Conservation (phyloP, 1,140 invertebrate genomes). For the Rhyzopertha dominica region DNA sequence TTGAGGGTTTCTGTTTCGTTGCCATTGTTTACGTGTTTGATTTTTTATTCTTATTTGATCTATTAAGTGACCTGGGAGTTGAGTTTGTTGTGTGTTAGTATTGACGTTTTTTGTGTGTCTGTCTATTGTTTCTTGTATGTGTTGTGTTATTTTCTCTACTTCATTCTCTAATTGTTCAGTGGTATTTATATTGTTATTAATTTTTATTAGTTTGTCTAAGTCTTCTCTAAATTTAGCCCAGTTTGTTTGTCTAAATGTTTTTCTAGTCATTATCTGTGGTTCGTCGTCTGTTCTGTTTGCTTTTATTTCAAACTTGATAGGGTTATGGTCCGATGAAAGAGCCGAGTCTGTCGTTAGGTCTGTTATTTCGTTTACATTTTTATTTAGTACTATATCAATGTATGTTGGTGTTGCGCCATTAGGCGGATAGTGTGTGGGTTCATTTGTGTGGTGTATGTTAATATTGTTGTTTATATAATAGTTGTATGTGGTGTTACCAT, state of each 20-base stretch:
- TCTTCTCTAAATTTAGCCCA: constrained; percentile 10
- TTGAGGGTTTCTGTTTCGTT: not conserved
- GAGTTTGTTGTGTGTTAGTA: constrained; percentile 1
- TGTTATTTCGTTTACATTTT: constrained; percentile 6
- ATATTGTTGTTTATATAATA: not conserved
- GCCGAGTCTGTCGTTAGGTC: not conserved
- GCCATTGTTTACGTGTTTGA: constrained; percentile 2
- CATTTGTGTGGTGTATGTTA: not conserved
- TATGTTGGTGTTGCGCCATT: constrained; percentile 8
- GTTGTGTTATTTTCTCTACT: not conserved
- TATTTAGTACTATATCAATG: constrained; percentile 13
- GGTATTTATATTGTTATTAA: constrained; percentile 7
- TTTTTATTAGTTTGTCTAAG: not conserved
- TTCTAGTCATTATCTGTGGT: not conserved
- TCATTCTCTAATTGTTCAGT: constrained; percentile 5
- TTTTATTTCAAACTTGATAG: too few relatives aligned
- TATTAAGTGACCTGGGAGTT: constrained; percentile 1
- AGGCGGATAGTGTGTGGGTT: constrained; percentile 14
- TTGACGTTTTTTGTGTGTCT: not conserved
- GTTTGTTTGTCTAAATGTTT: constrained; percentile 12
- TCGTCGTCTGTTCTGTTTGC: not conserved
- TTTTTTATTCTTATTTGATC: constrained; percentile 8
- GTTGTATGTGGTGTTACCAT: constrained; percentile 8
- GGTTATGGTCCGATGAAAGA: constrained; percentile 11
- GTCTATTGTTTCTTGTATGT: not conserved